Percentiles rank a stretch among this genome's conserved stretches.
phyloP scores from a whole-genome alignment of 2,113 vertebrate species.

The Podarcis muralis region DNA sequence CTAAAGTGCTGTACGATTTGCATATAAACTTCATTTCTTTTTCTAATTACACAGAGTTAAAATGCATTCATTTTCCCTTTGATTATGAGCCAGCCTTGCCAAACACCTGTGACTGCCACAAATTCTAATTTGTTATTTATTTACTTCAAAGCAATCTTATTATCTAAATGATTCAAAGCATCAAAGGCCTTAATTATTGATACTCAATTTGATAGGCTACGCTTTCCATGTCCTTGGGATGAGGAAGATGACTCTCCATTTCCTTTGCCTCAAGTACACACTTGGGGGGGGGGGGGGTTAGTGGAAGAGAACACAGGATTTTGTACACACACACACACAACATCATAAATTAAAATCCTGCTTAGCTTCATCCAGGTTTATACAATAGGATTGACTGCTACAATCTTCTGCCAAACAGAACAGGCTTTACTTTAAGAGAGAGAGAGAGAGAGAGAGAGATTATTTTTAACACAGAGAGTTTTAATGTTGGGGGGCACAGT shows the following conservation, averaged over 20 bases:
- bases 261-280: conserved; percentile 60
- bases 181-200: conserved; percentile 80
- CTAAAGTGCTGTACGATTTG: conserved; percentile 76
- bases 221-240: conserved; percentile 67
- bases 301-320: conserved; percentile 42
- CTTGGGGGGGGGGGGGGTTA: conserved; percentile 46
- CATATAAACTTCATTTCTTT: conserved; percentile 83
- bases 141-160: conserved; percentile 83
- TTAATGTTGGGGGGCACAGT: no score
- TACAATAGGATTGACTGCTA: conserved; percentile 49
- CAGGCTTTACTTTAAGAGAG: neutral
- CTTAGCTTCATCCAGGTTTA: conserved; percentile 59
- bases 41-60: conserved; percentile 79
- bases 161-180: conserved; percentile 76
- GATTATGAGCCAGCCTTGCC: conserved; percentile 75
- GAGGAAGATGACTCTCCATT: conserved; percentile 54
- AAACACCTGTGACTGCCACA: conserved; percentile 85
- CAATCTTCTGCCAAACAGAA: conserved; percentile 21
- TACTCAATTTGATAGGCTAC: conserved; percentile 69
- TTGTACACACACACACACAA: conserved; percentile 19
- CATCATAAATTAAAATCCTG: conserved; percentile 56
- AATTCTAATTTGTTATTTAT: conserved; percentile 83
- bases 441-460: no score
- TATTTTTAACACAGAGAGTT: no score
- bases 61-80: conserved; percentile 79